Percentiles rank a stretch among this genome's conserved stretches.
Evolutionary conservation across 2,113 vertebrate genomes (phyloP).

Genomic region (Gymnorhina tibicen): DNA sequence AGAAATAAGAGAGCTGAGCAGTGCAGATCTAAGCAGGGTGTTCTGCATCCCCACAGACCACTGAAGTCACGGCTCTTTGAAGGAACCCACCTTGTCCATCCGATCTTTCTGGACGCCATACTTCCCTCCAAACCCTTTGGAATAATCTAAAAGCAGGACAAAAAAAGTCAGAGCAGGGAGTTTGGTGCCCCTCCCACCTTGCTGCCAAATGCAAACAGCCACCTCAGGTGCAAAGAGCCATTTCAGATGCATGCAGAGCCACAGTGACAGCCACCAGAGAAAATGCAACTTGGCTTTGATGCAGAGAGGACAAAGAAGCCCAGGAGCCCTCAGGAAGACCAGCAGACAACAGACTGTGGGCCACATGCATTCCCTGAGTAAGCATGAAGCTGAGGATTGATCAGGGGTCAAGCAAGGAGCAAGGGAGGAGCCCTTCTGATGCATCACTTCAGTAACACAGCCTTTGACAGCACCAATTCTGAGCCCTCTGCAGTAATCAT

Average conservation of each 20-base stretch:
- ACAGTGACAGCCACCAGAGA: not conserved
- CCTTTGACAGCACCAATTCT: slow-evolving; percentile 37
- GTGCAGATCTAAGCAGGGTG: not conserved
- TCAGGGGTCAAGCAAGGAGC: slow-evolving; percentile 28
- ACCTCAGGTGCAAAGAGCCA: not conserved
- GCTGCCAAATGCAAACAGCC: not conserved
- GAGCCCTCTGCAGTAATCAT: not conserved
- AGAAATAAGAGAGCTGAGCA: not conserved
- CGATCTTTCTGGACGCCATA: slow-evolving; percentile 93
- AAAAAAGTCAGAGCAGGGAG: not conserved
- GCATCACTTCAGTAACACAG: slow-evolving; percentile 59
- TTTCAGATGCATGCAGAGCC: slow-evolving; percentile 27
- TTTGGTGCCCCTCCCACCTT: not conserved
- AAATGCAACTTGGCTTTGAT: not conserved
- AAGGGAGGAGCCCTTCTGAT: slow-evolving; percentile 17
- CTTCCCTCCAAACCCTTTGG: slow-evolving; percentile 94
- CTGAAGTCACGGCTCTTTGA: not conserved
- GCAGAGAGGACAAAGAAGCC: not conserved
- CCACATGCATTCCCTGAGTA: not conserved
- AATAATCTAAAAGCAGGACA: slow-evolving; percentile 82
- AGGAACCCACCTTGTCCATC: slow-evolving; percentile 89
- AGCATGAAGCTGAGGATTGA: not conserved
- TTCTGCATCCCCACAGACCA: not conserved
- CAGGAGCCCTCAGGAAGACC: not conserved
- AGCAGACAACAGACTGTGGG: not conserved